Base-by-base conservation (phyloP, 2,797 vertebrate species). In the Toxotes lorentzi region DNA sequence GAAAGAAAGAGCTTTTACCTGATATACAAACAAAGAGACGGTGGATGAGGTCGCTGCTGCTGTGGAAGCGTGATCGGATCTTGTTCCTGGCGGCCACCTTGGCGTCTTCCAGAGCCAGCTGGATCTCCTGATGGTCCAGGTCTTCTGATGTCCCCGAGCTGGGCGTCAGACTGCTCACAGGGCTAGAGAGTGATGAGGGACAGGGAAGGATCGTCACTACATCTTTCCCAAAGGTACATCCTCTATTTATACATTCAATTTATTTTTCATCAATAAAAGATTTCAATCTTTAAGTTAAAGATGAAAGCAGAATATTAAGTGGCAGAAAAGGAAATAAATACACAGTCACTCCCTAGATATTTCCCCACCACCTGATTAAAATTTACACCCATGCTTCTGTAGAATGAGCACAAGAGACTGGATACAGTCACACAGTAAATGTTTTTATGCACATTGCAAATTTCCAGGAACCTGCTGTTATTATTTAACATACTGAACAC, bases 21-120 rank as follows among this genome's bases (percentile, higher is more conserved):
- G 98, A 99, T 94, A 99, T 99, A 90, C 98, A 99, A 92, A 99
- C 98, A 88, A 99, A 99, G 64, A 99, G 96, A 48, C 98, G 97
- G 81, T 99, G 98, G 90, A 99, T 98, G 70, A 99, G 97, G 94
- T 99, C 98, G 9, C 96, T 97, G 90, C 97, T 99, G 95, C 97
- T 95, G 63, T 97, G 97, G 92, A 99, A 99, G 75, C 97, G 95
- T 2, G 98, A 97, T 56, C 98, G 95, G 92, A 99, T 98, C 94
- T 97, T 97, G 88, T 97, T 97, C 88, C 97, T 94, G 13, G 95
- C 93, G 21, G 96, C 96, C 86, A 94, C 88, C 90, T 95, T 97
- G 84, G 95, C 95, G 45, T 95, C 94, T 54, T 96, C 96, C 69
- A 96, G 83, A 38, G 96, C 95, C 6, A 96, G 86, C 84, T 96